phyloP scores from a whole-genome alignment of 2,888 invertebrate species.

The Parnassius mnemosyne region DNA sequence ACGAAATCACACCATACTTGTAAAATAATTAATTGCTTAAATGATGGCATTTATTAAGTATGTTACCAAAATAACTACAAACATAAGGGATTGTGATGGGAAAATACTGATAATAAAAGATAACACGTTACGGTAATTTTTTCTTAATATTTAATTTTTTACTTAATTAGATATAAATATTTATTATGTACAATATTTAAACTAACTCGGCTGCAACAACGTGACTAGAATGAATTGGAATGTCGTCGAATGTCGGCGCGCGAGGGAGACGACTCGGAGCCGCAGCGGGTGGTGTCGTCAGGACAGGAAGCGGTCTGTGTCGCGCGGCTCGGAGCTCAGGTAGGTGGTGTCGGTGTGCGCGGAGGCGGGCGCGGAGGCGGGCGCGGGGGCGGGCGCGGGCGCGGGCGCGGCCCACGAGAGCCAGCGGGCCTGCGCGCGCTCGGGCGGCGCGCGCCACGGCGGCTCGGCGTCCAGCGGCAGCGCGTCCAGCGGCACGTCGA shows the following conservation, averaged over 20 bases:
- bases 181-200: not conserved
- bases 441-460: slow-evolving; percentile 45
- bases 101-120: too few relatives aligned
- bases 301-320: slow-evolving; percentile 48
- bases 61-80: too few relatives aligned
- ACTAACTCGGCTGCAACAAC: slow-evolving; percentile 1
- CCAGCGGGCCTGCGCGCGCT: slow-evolving; percentile 50
- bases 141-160: not conserved
- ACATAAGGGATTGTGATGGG: too few relatives aligned
- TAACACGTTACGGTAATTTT: too few relatives aligned
- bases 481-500: slow-evolving; percentile 87
- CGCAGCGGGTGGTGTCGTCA: slow-evolving; percentile 63
- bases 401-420: slow-evolving; percentile 53
- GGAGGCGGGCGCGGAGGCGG: too few relatives aligned
- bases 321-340: slow-evolving; percentile 54
- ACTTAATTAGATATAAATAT: slow-evolving; percentile 2
- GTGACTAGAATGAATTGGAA: slow-evolving; percentile 19
- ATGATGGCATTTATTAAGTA: too few relatives aligned
- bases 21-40: too few relatives aligned
- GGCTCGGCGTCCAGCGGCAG: slow-evolving; percentile 83
- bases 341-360: slow-evolving; percentile 59
- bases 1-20: too few relatives aligned
- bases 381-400: slow-evolving; percentile 45
- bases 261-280: slow-evolving; percentile 50
- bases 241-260: slow-evolving; percentile 53